Conservation (phyloP, 1,140 invertebrate genomes). For the Apis dorsata region DNA sequence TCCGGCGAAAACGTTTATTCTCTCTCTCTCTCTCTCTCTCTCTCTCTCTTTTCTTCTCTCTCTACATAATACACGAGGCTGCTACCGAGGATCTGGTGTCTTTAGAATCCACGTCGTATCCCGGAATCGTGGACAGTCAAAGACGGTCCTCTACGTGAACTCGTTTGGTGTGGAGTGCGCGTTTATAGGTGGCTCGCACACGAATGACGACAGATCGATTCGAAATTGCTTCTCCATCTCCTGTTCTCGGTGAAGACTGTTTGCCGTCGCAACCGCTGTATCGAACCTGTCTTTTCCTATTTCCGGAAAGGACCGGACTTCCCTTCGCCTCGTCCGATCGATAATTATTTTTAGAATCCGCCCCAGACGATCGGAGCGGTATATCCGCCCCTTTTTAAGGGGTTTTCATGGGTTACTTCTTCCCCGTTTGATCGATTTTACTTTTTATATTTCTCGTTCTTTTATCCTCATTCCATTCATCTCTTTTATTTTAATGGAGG, state of each 20-base stretch:
- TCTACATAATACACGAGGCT: conserved; percentile 66
- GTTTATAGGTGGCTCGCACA: conserved; percentile 6
- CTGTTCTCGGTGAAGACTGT: neutral
- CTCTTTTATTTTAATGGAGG: neutral
- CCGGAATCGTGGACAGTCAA: neutral
- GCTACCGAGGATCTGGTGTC: conserved; percentile 17
- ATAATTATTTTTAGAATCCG: neutral
- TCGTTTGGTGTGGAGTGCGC: neutral
- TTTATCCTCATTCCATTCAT: neutral
- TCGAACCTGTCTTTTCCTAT: conserved; percentile 8
- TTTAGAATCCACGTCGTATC: conserved; percentile 7
- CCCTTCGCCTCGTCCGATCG: neutral
- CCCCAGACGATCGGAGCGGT: neutral
- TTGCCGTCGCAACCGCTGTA: neutral
- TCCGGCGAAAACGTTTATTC: conserved; percentile 67
- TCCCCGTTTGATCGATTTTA: neutral
- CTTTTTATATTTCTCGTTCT: neutral
- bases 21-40: conserved; percentile 53
- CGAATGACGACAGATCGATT: conserved; percentile 28
- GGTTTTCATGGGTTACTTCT: fast-evolving
- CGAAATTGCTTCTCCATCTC: conserved; percentile 11
- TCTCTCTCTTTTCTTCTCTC: neutral
- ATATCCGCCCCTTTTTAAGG: neutral
- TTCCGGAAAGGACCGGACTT: neutral
- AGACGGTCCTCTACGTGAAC: neutral